These are phyloP conservation scores for Nerophis ophidion DNA, from an alignment of 2,113 vertebrate genomes.

Conservation along the genomic window DNA sequence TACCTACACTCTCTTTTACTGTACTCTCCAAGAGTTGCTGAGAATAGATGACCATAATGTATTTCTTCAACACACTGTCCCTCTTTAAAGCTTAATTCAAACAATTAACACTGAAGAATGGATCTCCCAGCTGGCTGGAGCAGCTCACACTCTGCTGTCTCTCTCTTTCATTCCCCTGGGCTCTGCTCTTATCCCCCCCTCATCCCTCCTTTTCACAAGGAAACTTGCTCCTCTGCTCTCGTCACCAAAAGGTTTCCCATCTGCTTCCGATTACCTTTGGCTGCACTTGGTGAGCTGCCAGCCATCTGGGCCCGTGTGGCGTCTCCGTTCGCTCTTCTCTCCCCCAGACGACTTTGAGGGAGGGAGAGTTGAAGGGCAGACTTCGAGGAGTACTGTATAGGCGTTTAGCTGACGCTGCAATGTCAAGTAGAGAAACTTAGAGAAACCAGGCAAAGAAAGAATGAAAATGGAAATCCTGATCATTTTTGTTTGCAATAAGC, in stretches of 20 bases:
- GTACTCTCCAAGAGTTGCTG: conserved; percentile 43
- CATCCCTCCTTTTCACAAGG: conserved; percentile 45
- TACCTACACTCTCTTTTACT: conserved; percentile 45
- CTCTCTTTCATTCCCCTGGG: conserved; percentile 43
- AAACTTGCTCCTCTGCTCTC: conserved; percentile 65
- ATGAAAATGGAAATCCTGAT: conserved; percentile 29
- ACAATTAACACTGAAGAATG: conserved; percentile 43
- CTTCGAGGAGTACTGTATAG: conserved; percentile 24
- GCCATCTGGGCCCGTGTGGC: conserved; percentile 68
- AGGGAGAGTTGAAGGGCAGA: conserved; percentile 38
- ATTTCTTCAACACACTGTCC: conserved; percentile 10
- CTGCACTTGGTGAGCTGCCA: conserved; percentile 72
- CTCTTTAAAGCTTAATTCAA: conserved; percentile 35
- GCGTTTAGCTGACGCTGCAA: conserved; percentile 50
- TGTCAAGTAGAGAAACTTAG: conserved; percentile 38
- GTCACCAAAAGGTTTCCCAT: conserved; percentile 73
- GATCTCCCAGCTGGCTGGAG: conserved; percentile 49
- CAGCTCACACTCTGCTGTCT: conserved; percentile 36
- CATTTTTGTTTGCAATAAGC: conserved; percentile 22
- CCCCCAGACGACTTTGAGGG: conserved; percentile 52
- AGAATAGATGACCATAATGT: conserved; percentile 19
- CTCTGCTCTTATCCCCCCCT: conserved; percentile 36
- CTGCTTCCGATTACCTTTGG: conserved; percentile 78
- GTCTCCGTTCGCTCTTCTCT: conserved; percentile 55
- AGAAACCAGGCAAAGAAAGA: conserved; percentile 38